Base-by-base conservation (phyloP, 2,113 vertebrate species). In the Sebastes fasciatus region DNA sequence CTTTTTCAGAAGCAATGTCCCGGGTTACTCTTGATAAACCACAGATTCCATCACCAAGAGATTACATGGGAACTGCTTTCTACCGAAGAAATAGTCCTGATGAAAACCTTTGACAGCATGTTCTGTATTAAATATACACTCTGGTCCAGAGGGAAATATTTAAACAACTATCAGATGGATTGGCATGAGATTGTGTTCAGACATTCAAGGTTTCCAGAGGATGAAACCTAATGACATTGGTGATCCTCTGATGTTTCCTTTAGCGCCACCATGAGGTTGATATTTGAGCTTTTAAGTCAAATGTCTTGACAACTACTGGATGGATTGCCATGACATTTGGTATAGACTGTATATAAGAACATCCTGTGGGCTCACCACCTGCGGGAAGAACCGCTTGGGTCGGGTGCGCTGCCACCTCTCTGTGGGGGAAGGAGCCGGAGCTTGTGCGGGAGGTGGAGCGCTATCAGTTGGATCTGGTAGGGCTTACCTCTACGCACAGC, bases 1-100 rank as follows among this genome's bases (percentile, higher is more conserved):
- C 46, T 51, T 58, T 58, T 64, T 79, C 64, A 70, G 23, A 75
- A 34, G 42, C 73, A 55, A 61, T 16, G 55, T 54, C 21, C 46
- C 8, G 4, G 55, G 1, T 61, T 79, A 4, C 13, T 72, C 43
- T 23, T 58, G 8, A 86, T 67, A 23, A 51, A 45, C 48, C 54
- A 19, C 66, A 66, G 48, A 43, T 26, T 19, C 48, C 8, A 13
- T 17, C 2, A 51, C 60, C 2, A 42, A 75, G 9, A 4, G 9
- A 17, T 81, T 26, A 62, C n/a, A 52, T 12, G 14, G 43, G 26
- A 85, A 19, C 10, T 8, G 43, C 11, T 68, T 66, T 73, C n/a
- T 54, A 45, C 17, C 2, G 6, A 43, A 23, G 7, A 46, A 48
- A 45, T 10, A 43, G 26, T n/a, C 48, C 12, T n/a, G n/a, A 74